These are phyloP conservation scores for Isaurus tuberculatus DNA, from an alignment of 92 coral and sea anemone genomes.

Conservation along the genomic window DNA sequence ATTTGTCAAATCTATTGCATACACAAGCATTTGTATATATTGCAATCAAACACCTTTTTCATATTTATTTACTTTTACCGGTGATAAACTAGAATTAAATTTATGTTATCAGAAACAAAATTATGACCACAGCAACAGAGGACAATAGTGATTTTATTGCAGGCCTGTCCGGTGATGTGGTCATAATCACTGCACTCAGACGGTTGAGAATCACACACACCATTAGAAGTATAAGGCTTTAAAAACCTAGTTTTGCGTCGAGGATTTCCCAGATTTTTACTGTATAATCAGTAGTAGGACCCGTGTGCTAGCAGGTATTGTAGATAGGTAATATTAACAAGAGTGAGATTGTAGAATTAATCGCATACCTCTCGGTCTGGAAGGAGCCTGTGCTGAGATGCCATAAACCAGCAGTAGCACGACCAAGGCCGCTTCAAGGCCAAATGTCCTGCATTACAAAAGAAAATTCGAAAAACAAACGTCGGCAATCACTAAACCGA, in stretches of 20 bases:
- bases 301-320: constrained; percentile 1
- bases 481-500: constrained; percentile 2
- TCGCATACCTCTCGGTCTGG: constrained; percentile 71
- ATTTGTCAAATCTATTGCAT: not conserved
- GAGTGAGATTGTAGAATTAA: not conserved
- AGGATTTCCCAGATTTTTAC: not conserved
- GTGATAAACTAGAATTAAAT: not conserved
- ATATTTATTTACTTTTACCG: constrained; percentile 18
- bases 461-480: not conserved
- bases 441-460: constrained; percentile 69
- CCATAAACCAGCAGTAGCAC: constrained; percentile 72
- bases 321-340: constrained; percentile 17
- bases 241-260: not conserved
- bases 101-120: not conserved
- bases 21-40: not conserved
- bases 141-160: constrained; percentile 23
- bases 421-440: constrained; percentile 72
- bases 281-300: not conserved
- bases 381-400: constrained; percentile 86
- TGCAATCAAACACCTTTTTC: not conserved
- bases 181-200: constrained; percentile 17
- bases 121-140: constrained; percentile 41
- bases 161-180: constrained; percentile 26
- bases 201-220: not conserved
- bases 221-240: not conserved